Conservation (phyloP, 2,797 vertebrate genomes). For the Choloepus didactylus region DNA sequence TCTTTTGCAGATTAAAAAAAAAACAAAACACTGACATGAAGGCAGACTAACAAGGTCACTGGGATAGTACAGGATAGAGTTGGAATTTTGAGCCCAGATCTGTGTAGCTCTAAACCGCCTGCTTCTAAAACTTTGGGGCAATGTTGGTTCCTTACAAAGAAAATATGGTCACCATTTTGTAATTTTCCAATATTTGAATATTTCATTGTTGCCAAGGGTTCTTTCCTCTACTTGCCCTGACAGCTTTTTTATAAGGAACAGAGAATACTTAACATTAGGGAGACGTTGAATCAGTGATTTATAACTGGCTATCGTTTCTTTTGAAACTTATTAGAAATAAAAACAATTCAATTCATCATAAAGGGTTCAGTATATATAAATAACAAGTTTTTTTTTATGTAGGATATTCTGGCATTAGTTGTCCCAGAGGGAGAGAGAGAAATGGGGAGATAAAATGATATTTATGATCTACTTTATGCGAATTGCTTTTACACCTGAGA, state of each 20-base stretch:
- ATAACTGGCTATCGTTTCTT: background rate
- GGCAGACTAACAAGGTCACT: background rate
- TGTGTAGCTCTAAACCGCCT: background rate
- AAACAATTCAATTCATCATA: background rate
- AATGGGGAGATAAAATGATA: background rate
- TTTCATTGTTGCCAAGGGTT: background rate
- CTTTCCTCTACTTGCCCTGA: background rate
- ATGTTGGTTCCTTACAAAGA: background rate
- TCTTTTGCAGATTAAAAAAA: conserved; percentile 7
- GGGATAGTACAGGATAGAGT: background rate
- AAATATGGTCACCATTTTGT: background rate
- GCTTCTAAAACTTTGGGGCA: background rate
- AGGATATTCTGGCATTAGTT: background rate
- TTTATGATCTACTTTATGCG: background rate
- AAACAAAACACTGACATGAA: background rate
- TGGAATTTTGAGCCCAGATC: background rate
- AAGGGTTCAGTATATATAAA: background rate
- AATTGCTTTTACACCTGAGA: background rate
- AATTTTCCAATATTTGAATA: background rate
- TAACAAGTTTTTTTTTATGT: background rate
- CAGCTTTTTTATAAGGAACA: background rate
- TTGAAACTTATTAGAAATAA: background rate
- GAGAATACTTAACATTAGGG: background rate
- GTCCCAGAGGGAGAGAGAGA: background rate
- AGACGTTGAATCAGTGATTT: background rate